A percentile compares a stretch with the other conserved stretches of the same genome.
Conservation (phyloP, 2,888 invertebrate species). For the Drosophila macrospina region DNA sequence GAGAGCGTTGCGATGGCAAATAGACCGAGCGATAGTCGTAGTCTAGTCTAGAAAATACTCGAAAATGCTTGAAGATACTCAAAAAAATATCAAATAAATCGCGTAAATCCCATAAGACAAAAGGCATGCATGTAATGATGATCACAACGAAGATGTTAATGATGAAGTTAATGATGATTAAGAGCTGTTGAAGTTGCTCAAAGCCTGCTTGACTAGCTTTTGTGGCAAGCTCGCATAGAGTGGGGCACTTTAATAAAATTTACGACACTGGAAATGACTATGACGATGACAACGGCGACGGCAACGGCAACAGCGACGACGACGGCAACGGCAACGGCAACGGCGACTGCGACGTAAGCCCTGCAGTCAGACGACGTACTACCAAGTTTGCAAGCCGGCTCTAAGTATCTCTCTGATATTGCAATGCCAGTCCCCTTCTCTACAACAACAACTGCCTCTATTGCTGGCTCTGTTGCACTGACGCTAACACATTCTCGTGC, state of each 20-base stretch:
- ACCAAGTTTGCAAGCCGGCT: conserved; percentile 69
- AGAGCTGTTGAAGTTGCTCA: conserved; percentile 40
- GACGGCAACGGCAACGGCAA: conserved; percentile 8
- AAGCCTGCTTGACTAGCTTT: conserved; percentile 53
- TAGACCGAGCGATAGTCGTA: not conserved
- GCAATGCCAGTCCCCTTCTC: conserved; percentile 33
- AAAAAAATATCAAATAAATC: conserved; percentile 3
- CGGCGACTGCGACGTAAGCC: conserved; percentile 53
- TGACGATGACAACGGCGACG: conserved; percentile 36
- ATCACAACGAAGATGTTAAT: conserved; percentile 14
- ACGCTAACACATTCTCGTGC: not conserved
- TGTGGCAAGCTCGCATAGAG: conserved; percentile 50
- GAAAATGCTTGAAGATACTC: not conserved
- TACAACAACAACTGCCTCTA: conserved; percentile 6
- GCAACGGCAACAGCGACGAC: conserved; percentile 2
- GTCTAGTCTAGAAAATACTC: no score
- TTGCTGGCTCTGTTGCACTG: conserved; percentile 15
- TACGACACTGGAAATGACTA: conserved; percentile 78
- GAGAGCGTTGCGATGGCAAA: not conserved
- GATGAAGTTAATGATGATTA: conserved; percentile 39
- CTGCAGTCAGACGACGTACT: conserved; percentile 58
- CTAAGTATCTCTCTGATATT: conserved; percentile 59
- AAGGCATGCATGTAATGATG: conserved; percentile 33
- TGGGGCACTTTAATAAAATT: conserved; percentile 78
- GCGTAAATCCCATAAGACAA: conserved; percentile 45